Evolutionary conservation across 2,888 invertebrate genomes (phyloP).

Genomic region (Slavum lentiscoides): DNA sequence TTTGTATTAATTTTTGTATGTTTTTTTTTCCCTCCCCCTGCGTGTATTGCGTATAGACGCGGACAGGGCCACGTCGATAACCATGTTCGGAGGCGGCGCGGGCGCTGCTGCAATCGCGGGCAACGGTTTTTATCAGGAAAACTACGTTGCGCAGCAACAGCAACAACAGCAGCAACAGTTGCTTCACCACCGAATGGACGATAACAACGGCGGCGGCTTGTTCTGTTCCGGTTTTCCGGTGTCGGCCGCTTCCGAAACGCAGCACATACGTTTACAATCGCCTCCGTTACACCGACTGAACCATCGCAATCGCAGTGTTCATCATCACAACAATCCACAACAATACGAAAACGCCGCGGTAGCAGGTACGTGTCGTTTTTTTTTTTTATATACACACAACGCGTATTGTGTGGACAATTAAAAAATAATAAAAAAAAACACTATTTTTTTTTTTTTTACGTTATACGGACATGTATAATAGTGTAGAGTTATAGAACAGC

Average conservation of each 20-base stretch:
- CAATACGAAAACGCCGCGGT: conserved; percentile 21
- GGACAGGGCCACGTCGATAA: conserved; percentile 18
- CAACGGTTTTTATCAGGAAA: conserved; percentile 13
- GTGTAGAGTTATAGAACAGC: no score
- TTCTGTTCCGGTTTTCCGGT: conserved; percentile 25
- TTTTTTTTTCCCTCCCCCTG: neutral
- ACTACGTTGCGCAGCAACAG: conserved; percentile 25
- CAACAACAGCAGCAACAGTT: conserved; percentile 24
- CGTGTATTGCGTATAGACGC: conserved; percentile 12
- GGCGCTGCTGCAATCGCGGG: neutral
- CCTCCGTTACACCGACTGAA: conserved; percentile 38
- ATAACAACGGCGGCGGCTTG: neutral
- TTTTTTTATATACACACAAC: neutral
- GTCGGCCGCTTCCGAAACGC: conserved; percentile 13
- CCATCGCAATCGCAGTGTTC: conserved; percentile 33
- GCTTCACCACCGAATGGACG: neutral
- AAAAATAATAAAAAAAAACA: no score
- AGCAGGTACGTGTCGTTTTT: conserved; percentile 7
- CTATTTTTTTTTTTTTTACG: no score
- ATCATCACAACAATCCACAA: conserved; percentile 19
- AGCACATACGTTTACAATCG: conserved; percentile 44
- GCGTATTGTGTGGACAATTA: no score
- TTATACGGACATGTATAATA: no score
- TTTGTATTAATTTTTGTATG: neutral
- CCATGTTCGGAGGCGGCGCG: conserved; percentile 4